Percentiles rank a stretch among this genome's conserved stretches.
phyloP scores from a whole-genome alignment of 2,888 invertebrate species.

The Stenurella melanura region DNA sequence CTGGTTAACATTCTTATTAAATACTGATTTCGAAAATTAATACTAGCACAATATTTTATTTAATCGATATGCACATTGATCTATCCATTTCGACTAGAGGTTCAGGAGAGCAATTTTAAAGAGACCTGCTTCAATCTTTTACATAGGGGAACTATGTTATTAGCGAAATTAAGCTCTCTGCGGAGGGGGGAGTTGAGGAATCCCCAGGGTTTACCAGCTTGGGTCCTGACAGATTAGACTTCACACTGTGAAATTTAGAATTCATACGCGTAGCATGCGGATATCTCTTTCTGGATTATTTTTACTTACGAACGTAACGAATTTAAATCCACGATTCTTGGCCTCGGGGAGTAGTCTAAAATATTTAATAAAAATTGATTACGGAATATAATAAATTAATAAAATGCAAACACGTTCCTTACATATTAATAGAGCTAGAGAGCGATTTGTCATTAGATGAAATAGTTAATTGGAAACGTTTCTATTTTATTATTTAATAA shows the following conservation, averaged over 20 bases:
- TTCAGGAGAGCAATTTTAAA: constrained; percentile 8
- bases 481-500: too few species aligned
- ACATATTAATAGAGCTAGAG: too few species aligned
- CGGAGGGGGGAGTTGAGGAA: background rate
- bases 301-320: constrained; percentile 1
- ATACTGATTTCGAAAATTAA: background rate
- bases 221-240: constrained; percentile 21
- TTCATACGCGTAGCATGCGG: constrained; percentile 20
- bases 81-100: background rate
- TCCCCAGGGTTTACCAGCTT: constrained; percentile 19
- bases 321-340: background rate
- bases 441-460: too few species aligned
- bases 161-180: constrained; percentile 21
- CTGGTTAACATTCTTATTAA: too few species aligned
- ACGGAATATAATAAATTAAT: too few species aligned
- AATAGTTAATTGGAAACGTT: too few species aligned
- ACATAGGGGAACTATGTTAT: constrained; percentile 17
- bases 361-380: background rate
- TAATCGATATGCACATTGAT: background rate
- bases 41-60: background rate
- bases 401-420: too few species aligned
- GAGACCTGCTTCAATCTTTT: background rate
- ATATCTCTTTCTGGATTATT: constrained; percentile 18
- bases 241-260: constrained; percentile 14
- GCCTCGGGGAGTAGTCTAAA: background rate